Evolutionary conservation across 2,113 vertebrate species (phyloP).

Genomic region (Amphiprion ocellaris): DNA sequence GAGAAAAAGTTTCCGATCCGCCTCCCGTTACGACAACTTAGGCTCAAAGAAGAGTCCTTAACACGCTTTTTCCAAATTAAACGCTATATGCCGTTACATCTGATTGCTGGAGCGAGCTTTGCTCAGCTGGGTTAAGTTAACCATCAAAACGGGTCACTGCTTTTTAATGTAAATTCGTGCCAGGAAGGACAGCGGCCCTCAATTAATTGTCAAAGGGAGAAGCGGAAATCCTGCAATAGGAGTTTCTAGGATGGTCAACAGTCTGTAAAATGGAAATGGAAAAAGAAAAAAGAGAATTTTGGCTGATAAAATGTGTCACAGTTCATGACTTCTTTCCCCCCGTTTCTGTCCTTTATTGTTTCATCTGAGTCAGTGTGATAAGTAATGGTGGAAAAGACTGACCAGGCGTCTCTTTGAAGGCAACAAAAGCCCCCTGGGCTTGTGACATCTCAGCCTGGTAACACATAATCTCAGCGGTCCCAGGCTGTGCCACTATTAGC

Average conservation of each 20-base stretch:
- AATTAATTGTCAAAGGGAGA: constrained; percentile 62
- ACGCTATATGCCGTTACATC: constrained; percentile 62
- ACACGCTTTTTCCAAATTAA: constrained; percentile 75
- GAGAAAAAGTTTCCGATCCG: constrained; percentile 54
- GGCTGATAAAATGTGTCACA: constrained; percentile 49
- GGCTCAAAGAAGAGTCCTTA: constrained; percentile 43
- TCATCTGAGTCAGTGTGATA: constrained; percentile 54
- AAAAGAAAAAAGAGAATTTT: constrained; percentile 15
- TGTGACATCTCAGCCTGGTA: constrained; percentile 74
- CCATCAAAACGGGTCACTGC: constrained; percentile 58
- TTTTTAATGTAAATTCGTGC: constrained; percentile 52
- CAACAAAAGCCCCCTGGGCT: constrained; percentile 53
- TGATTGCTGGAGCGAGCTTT: constrained; percentile 54
- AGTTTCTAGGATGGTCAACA: constrained; percentile 53
- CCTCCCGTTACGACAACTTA: constrained; percentile 34
- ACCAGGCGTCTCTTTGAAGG: constrained; percentile 72
- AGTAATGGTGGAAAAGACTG: constrained; percentile 64
- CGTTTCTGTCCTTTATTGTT: constrained; percentile 47
- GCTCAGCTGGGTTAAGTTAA: constrained; percentile 70
- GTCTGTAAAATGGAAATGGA: constrained; percentile 50
- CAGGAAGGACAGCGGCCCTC: constrained; percentile 56
- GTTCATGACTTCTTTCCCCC: constrained; percentile 47
- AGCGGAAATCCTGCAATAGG: constrained; percentile 64
- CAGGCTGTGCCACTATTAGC: constrained; percentile 68
- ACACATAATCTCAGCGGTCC: constrained; percentile 73